Conservation (phyloP, 2,888 invertebrate species). For the Rhopalosiphum nymphaeae region DNA sequence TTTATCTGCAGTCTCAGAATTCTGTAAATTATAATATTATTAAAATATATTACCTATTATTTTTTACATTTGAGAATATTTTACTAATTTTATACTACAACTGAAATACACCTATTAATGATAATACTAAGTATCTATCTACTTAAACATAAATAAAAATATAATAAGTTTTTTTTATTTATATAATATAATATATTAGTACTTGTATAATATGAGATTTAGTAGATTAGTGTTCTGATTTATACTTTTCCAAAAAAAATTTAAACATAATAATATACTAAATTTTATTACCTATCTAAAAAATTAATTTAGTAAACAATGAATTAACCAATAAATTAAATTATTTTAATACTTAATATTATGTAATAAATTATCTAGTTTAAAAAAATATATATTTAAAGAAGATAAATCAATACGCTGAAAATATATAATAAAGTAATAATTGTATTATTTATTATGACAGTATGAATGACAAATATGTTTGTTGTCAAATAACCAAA, state of each 20-base stretch:
- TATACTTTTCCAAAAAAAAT: too few species aligned
- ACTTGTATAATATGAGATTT: too few species aligned
- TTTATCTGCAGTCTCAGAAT: neutral
- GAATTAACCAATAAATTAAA: too few species aligned
- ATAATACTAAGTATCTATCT: neutral
- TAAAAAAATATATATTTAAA: neutral
- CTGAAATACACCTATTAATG: neutral
- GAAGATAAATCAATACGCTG: neutral
- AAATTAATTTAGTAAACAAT: too few species aligned
- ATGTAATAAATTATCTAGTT: neutral
- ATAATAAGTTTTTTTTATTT: neutral
- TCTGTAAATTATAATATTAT: conserved; percentile 15
- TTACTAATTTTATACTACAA: neutral
- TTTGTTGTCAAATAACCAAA: neutral
- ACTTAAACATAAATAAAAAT: neutral
- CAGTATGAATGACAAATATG: neutral
- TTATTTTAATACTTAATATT: too few species aligned
- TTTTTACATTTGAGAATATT: too few species aligned
- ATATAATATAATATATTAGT: neutral
- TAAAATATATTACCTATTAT: neutral
- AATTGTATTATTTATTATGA: neutral
- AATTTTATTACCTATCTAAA: too few species aligned
- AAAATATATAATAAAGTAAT: neutral
- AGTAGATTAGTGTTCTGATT: too few species aligned
- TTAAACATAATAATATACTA: too few species aligned